Evolutionary conservation across 2,888 invertebrate species (phyloP).

Genomic region (Mesoligia furuncula): DNA sequence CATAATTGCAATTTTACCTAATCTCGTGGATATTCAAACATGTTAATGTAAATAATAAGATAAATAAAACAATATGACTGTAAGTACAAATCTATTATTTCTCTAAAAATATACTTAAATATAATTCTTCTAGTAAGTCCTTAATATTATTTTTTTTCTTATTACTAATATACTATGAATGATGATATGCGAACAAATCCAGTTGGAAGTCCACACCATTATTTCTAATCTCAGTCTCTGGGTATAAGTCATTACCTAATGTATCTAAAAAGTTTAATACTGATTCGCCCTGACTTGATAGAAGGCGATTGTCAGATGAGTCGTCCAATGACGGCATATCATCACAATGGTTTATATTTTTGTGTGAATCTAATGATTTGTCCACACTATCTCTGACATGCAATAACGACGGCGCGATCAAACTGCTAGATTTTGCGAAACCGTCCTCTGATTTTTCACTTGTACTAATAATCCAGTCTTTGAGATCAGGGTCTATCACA

Average conservation of each 20-base stretch:
- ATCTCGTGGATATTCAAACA: slow-evolving; percentile 31
- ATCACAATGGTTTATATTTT: slow-evolving; percentile 38
- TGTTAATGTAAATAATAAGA: slow-evolving; percentile 45
- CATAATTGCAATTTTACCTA: slow-evolving; percentile 41
- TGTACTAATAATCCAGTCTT: slow-evolving; percentile 79
- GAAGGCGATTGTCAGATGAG: slow-evolving; percentile 56
- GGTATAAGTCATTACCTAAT: slow-evolving; percentile 83
- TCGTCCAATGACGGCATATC: slow-evolving; percentile 63
- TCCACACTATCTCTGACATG: slow-evolving; percentile 74
- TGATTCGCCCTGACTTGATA: slow-evolving; percentile 77
- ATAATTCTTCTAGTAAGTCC: slow-evolving; percentile 55
- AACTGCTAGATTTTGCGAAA: slow-evolving; percentile 77
- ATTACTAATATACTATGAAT: slow-evolving; percentile 70
- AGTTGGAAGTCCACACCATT: slow-evolving; percentile 84
- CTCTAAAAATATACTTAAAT: slow-evolving; percentile 66
- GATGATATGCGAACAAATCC: slow-evolving; percentile 86
- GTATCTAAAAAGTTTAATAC: slow-evolving; percentile 86
- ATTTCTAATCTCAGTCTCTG: slow-evolving; percentile 85
- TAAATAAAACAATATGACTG: slow-evolving; percentile 58
- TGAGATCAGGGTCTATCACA: slow-evolving; percentile 74
- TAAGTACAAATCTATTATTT: slow-evolving; percentile 68
- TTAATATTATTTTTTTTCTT: slow-evolving; percentile 55
- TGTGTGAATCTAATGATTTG: slow-evolving; percentile 51
- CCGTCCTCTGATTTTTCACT: slow-evolving; percentile 78
- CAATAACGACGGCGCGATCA: slow-evolving; percentile 80